These are phyloP conservation scores for Lasioglossum pauxillum DNA, from an alignment of 2,888 invertebrate species.

Conservation along the genomic window DNA sequence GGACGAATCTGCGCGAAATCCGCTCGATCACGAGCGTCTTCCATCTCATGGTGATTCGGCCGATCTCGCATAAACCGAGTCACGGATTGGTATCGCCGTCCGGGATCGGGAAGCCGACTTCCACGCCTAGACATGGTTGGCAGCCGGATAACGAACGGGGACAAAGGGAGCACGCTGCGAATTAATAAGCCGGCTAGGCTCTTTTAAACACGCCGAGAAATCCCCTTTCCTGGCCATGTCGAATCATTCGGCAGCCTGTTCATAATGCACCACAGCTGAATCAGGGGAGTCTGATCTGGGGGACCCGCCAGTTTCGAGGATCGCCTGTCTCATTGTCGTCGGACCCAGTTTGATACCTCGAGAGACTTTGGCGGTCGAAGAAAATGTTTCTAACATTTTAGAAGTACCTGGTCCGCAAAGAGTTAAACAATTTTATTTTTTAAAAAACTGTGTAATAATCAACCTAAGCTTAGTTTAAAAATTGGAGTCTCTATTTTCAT, in stretches of 20 bases:
- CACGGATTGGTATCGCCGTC: conserved; percentile 62
- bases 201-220: conserved; percentile 67
- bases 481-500: no score
- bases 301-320: conserved; percentile 45
- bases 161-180: conserved; percentile 75
- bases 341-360: conserved; percentile 50
- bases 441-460: no score
- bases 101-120: conserved; percentile 23
- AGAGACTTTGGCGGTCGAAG: background rate
- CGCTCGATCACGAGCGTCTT: conserved; percentile 67
- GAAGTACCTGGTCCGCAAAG: no score
- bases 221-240: conserved; percentile 54
- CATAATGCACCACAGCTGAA: conserved; percentile 82
- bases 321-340: conserved; percentile 60
- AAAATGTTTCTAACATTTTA: no score
- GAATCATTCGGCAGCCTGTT: conserved; percentile 76
- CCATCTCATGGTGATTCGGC: conserved; percentile 56
- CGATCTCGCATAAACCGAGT: conserved; percentile 67
- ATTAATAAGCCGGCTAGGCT: conserved; percentile 81
- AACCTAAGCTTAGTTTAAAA: no score
- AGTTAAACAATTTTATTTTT: no score
- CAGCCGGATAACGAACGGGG: conserved; percentile 36
- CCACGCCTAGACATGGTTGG: conserved; percentile 33
- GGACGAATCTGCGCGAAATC: conserved; percentile 70
- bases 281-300: conserved; percentile 30